phyloP scores from a whole-genome alignment of 2,797 vertebrate species.

The Cossypha niveicapilla region DNA sequence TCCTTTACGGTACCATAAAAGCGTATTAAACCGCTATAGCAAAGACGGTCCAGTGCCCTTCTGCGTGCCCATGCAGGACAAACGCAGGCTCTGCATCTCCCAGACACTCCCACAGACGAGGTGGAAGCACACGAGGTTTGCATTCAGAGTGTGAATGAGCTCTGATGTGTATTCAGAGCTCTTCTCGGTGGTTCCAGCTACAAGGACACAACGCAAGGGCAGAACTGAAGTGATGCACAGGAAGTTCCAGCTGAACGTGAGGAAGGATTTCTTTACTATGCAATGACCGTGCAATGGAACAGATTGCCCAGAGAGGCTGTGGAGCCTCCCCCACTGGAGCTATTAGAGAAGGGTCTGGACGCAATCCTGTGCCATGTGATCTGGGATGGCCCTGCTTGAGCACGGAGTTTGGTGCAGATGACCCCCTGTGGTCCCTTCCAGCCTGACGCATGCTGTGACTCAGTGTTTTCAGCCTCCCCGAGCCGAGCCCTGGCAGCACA shows the following conservation, averaged over 20 bases:
- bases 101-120: background rate
- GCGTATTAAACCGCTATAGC: background rate
- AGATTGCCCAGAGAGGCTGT: background rate
- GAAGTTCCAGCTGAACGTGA: background rate
- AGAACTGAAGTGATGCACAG: background rate
- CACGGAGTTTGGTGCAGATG: background rate
- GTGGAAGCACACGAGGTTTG: background rate
- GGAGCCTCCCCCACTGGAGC: background rate
- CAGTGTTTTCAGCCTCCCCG: background rate
- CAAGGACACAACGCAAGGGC: background rate
- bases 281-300: background rate
- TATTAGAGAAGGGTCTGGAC: background rate
- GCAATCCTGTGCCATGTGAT: background rate
- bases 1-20: background rate
- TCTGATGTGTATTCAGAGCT: background rate
- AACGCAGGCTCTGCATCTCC: background rate
- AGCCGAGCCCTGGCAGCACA: accelerated
- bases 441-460: background rate
- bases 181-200: background rate
- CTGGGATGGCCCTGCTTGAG: background rate
- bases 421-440: background rate
- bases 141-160: background rate
- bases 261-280: background rate
- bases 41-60: background rate
- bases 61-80: accelerated